Base-by-base conservation (phyloP, 35 echinoderm and acorn worm species). In the Heliocidaris tuberculata region DNA sequence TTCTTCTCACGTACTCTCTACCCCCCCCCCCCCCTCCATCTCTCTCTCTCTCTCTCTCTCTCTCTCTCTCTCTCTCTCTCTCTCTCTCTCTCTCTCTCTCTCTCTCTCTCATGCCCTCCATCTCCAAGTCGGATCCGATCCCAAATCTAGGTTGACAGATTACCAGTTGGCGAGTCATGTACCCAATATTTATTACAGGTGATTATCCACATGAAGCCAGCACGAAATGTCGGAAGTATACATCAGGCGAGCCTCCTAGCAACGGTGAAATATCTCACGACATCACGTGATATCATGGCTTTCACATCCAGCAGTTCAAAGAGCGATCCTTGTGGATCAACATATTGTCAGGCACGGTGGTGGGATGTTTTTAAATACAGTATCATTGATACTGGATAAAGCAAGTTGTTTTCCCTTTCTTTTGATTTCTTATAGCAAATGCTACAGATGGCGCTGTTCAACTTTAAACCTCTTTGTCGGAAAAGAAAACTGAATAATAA, bases 131-230 rank as follows among this genome's bases (percentile, higher is more conserved):
- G 9, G 31, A 32, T 42, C 31, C 17, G 31, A 35, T 48, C 86
- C 31, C 31, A 88, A 88, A 88, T 88, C 86, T 88, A 35, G 86
- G 86, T 88, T 88, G 86, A 88, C 86, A 48, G 47, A 88, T 88
- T 88, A 88, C 86, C 86, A 32, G 86, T 32, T 88, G 4, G 86
- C 86, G 86, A 35, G 31, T 88, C 86, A 32, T 32, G 86, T 88
- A 48, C 31, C 31, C 10, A 31, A 15, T 88, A 88, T 88, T 88
- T 88, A 42, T 88, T 42, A 48, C 86, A 42, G 47, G 86, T 88
- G 86, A 88, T 88, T 88, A 88, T 88, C 86, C 15, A 70, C 60
- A 70, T 70, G 21, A 15, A 70, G 60, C 60, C 60, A 52, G 50
- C 60, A 70, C 21, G 60, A 17, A 24, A 17, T 27, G 17, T 70